Percentiles rank a stretch among this genome's conserved stretches.
These are phyloP conservation scores for Trochalopteron elliotii DNA, from an alignment of 2,113 vertebrate genomes.

Conservation along the genomic window DNA sequence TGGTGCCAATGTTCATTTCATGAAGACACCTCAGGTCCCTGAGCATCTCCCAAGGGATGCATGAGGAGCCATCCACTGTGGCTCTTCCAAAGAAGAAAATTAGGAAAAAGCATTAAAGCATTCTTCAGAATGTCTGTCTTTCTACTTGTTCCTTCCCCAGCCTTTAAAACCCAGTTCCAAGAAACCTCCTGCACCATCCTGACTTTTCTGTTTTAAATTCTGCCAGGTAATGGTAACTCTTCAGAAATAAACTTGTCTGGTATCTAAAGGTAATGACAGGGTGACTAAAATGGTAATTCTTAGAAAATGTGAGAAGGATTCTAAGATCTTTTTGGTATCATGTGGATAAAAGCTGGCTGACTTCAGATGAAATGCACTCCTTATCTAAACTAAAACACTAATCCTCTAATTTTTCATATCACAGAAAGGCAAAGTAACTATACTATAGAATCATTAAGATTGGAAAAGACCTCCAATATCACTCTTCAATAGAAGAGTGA, in stretches of 20 bases:
- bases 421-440: neutral
- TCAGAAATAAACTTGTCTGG: neutral
- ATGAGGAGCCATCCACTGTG: neutral
- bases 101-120: neutral
- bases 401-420: neutral
- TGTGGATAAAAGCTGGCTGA: neutral
- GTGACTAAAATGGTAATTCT: neutral
- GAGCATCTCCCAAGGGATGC: neutral
- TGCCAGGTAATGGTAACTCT: neutral
- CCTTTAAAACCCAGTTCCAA: neutral
- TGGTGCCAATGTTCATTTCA: accelerated
- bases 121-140: neutral
- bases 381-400: neutral
- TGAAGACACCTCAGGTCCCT: neutral
- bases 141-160: neutral
- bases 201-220: neutral
- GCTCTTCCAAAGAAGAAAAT: neutral
- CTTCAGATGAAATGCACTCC: neutral
- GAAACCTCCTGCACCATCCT: neutral
- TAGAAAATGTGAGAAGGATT: neutral
- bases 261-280: neutral
- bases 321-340: neutral
- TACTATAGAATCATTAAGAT: neutral
- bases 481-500: neutral
- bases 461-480: neutral